Base-by-base conservation (phyloP, 2,113 vertebrate genomes). In the Microcebus ravelobensis region DNA sequence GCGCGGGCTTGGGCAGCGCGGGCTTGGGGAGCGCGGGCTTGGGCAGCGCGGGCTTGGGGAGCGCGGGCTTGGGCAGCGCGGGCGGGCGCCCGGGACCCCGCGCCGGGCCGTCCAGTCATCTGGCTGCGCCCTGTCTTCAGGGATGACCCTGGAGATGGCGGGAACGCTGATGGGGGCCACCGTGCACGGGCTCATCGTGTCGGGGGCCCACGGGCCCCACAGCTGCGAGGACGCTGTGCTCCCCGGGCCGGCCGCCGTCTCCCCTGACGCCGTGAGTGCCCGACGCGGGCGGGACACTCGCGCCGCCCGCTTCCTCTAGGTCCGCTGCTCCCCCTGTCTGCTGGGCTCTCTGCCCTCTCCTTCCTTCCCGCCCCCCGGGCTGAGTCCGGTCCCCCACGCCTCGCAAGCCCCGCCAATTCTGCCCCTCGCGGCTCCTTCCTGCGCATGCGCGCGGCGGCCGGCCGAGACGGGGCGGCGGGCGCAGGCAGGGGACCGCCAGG, bases 101-200 rank as follows among this genome's bases (percentile, higher is more conserved):
- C 2, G 1, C 0, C 18, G 1, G 1, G 25, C 90, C 71, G 11
- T n/a, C 52, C 6, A 3, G 18, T 85, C 65, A 82, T 59, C 20
- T 29, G 10, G 14, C 23, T 5, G 0, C 88, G 9, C 86, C 97
- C 23, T 27, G 68, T 83, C 81, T 95, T 84, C 98, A 99, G 99
- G 99, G 84, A 99, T 99, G 99, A 99, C 99, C 5, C 96, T 99
- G 99, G 99, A 99, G 98, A 99, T 99, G 68, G 98, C 99, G 36
- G 99, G 99, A 52, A 99, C 99, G 0, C 98, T 99, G 87, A 96
- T 99, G 96, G 99, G 99, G 91, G 99, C 99, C 34, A 98, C 99
- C 2, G 98, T 99, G 90, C 99, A 99, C 25, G 99, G 99, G 1
- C 99, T 99, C 98, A 99, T 99, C 9, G 99, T 99, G 87, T 99